Conservation (phyloP, 2,888 invertebrate species). For the Phyllotreta striolata region DNA sequence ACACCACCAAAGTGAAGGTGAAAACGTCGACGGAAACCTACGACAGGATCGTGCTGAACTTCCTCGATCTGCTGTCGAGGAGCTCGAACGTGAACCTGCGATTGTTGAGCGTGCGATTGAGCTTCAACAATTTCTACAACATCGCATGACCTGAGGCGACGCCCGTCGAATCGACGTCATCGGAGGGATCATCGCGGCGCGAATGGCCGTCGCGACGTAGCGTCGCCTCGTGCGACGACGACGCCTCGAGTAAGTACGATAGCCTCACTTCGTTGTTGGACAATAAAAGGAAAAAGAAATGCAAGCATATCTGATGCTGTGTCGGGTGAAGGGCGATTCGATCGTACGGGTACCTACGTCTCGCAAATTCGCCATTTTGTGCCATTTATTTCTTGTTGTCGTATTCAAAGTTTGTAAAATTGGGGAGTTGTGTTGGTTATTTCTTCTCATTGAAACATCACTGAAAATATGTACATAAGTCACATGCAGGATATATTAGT, state of each 20-base stretch:
- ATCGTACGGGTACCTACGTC: neutral
- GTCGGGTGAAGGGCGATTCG: constrained; percentile 55
- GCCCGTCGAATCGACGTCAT: neutral
- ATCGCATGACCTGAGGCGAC: constrained; percentile 71
- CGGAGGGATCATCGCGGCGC: constrained; percentile 3
- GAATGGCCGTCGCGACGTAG: constrained; percentile 17
- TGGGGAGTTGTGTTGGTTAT: no score
- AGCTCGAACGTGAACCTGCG: constrained; percentile 88
- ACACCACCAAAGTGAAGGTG: constrained; percentile 65
- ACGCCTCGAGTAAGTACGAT: constrained; percentile 52
- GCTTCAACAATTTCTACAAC: constrained; percentile 96
- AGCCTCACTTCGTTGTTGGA: constrained; percentile 55
- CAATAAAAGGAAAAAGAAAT: constrained; percentile 53
- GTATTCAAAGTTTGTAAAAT: no score
- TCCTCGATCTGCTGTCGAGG: constrained; percentile 83
- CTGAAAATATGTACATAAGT: neutral
- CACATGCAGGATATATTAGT: neutral
- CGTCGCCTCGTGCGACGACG: constrained; percentile 18
- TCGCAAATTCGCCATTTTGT: neutral
- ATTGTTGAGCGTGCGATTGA: constrained; percentile 88
- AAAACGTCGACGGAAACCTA: constrained; percentile 72
- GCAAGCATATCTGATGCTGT: constrained; percentile 59
- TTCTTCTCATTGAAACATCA: neutral
- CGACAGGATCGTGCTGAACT: constrained; percentile 86
- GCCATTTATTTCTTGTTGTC: neutral